These are phyloP conservation scores for Hoplostethus atlanticus DNA, from an alignment of 2,797 vertebrate species.

Conservation along the genomic window DNA sequence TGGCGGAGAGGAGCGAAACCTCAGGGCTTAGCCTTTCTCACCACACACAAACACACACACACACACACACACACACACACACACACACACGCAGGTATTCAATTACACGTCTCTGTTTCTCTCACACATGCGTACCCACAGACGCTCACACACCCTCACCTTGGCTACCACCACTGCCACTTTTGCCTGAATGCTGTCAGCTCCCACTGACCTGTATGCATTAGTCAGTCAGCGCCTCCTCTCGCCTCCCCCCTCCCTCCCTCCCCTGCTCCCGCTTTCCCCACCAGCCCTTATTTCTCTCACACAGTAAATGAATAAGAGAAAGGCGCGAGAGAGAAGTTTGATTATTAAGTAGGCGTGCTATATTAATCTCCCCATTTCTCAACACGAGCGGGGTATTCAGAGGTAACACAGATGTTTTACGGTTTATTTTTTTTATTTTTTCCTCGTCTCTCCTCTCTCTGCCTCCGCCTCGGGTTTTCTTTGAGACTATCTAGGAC, in stretches of 20 bases:
- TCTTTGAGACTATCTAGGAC: conserved; percentile 51
- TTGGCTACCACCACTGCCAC: conserved; percentile 15
- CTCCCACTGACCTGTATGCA: conserved; percentile 66
- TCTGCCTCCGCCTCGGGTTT: conserved; percentile 36
- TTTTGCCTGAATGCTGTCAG: conserved; percentile 48
- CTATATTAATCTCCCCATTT: conserved; percentile 41
- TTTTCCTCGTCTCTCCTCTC: conserved; percentile 16
- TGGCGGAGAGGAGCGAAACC: conserved; percentile 35
- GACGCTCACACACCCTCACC: conserved; percentile 32
- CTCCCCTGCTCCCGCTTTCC: conserved; percentile 26
- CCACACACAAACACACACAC: conserved; percentile 29
- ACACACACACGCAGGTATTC: conserved; percentile 37
- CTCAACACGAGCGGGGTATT: conserved; percentile 24
- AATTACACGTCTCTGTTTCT: conserved; percentile 46
- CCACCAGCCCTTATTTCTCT: conserved; percentile 51
- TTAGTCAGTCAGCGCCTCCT: conserved; percentile 52
- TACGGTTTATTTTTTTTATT: conserved; percentile 16
- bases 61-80: conserved; percentile 17
- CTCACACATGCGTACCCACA: conserved; percentile 46
- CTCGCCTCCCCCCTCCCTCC: conserved; percentile 29
- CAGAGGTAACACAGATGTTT: conserved; percentile 35
- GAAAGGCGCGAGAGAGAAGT: conserved; percentile 42
- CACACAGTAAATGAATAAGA: conserved; percentile 60
- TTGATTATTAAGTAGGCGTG: conserved; percentile 50
- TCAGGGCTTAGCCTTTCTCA: conserved; percentile 44